phyloP scores from a whole-genome alignment of 2,113 vertebrate genomes.

The Cynocephalus volans region DNA sequence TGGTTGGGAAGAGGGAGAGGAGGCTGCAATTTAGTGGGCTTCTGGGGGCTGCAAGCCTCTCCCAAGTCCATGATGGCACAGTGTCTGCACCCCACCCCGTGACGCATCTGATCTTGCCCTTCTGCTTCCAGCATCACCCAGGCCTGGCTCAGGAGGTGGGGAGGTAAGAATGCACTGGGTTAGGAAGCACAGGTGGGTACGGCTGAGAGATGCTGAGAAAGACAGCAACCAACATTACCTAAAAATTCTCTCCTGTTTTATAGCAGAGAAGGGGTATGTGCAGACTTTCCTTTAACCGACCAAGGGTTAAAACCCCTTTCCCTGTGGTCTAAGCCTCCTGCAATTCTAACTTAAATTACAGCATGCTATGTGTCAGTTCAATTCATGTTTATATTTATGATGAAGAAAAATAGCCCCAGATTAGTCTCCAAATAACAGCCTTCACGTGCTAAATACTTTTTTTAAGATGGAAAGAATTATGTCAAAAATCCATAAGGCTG shows the following conservation, averaged over 20 bases:
- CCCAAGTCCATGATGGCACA: too few relatives aligned
- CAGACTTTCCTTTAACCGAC: background rate
- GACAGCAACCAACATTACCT: background rate
- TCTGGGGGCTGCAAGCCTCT: too few relatives aligned
- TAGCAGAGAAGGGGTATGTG: background rate
- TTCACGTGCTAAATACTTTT: background rate
- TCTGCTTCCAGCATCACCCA: background rate
- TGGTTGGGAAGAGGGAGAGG: background rate
- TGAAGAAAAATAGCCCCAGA: background rate
- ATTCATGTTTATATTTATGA: conserved; percentile 32
- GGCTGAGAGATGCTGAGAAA: background rate
- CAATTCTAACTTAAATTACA: conserved; percentile 46
- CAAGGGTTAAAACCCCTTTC: background rate
- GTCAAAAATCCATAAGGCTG: background rate
- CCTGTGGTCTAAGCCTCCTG: background rate
- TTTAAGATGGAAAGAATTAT: background rate
- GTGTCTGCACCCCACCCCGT: background rate
- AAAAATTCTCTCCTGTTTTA: background rate
- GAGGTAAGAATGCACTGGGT: background rate
- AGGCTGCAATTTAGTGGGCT: accelerated
- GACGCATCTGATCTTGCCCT: accelerated
- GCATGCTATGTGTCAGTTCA: background rate
- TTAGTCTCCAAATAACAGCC: background rate
- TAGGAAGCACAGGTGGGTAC: background rate
- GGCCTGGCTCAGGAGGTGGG: accelerated